Evolutionary conservation across 2,797 vertebrate species (phyloP), one percentile per base, ranked within the genome.

Genomic region (Poecilia picta): DNA sequence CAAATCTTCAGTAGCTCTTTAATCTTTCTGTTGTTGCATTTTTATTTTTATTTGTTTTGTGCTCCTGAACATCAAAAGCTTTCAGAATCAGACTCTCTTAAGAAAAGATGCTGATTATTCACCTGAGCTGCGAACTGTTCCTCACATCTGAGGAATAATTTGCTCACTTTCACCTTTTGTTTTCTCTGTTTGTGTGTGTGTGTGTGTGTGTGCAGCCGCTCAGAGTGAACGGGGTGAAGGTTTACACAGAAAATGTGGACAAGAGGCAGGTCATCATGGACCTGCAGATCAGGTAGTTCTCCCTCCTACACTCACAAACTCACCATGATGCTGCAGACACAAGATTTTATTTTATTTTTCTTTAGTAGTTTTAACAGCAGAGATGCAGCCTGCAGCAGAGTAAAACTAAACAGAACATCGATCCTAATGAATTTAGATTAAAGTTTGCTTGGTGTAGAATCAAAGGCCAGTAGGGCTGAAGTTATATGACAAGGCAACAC

Each of bases 221-320:
- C 73, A 95, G 98, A 86, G 96, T 99, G 77, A 98, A 99, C 81
- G 98, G 98, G 83, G 97, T 99, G 10, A 99, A 99, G 85, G 98
- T 98, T 25, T 99, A 99, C 90, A 98, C 97, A 7, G 98, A 99
- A 95, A 99, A 99, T 23, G 97, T 99, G 91, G 98, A 99, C 94
- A 99, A 98, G 94, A 95, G 98, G 76, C 98, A 99, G 91, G 96
- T 99, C 76, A 98, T 99, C 93, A 95, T 99, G 96, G 98, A 99
- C 93, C 95, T 99, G 89, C 97, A 99, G 89, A 97, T 99, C 93
- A 99, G 98, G 98, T 99, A 39, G 68, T n/a, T 0, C 4, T n/a
- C 25, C 20, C 2, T 31, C 5, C 55, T 33, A 8, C 39, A 15
- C n/a, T 16, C 47, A 33, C 43, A 51, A 5, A 2, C 23, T 49